Conservation (phyloP, 2,888 invertebrate species). For the Spisula solida region DNA sequence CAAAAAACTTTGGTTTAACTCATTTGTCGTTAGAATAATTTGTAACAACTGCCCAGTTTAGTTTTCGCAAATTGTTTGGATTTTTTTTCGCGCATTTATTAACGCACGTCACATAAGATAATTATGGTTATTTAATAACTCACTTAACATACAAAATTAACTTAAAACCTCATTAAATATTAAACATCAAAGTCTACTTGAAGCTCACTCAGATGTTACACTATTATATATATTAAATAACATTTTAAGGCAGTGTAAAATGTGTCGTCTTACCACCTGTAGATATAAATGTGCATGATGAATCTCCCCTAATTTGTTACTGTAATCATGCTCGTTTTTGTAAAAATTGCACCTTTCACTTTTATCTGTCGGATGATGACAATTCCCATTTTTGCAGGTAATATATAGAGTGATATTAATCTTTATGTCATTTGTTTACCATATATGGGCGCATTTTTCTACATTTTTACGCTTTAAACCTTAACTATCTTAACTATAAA, state of each 20-base stretch:
- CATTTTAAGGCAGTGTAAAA: background rate
- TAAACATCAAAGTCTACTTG: slow-evolving; percentile 15
- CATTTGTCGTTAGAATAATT: background rate
- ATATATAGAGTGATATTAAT: slow-evolving; percentile 29
- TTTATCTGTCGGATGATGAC: slow-evolving; percentile 31
- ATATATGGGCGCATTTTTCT: slow-evolving; percentile 19
- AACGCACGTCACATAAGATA: slow-evolving; percentile 4
- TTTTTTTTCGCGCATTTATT: background rate
- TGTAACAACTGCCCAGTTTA: background rate
- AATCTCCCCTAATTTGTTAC: slow-evolving; percentile 30
- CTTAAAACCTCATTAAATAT: slow-evolving; percentile 16
- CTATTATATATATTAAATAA: slow-evolving; percentile 14
- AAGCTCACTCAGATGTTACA: background rate
- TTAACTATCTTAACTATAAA: background rate
- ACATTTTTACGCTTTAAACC: background rate
- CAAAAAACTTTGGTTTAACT: background rate
- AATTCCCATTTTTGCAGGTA: slow-evolving; percentile 28
- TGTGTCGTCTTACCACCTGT: slow-evolving; percentile 15
- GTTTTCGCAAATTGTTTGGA: background rate
- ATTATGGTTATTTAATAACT: background rate
- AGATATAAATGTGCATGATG: slow-evolving; percentile 2
- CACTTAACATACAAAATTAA: slow-evolving; percentile 12
- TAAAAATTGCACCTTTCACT: slow-evolving; percentile 28
- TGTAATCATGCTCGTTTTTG: slow-evolving; percentile 16
- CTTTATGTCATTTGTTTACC: slow-evolving; percentile 38